A percentile compares a stretch with the other conserved stretches of the same genome.
Conservation (phyloP, 1,140 invertebrate genomes). For the Camponotus floridanus region DNA sequence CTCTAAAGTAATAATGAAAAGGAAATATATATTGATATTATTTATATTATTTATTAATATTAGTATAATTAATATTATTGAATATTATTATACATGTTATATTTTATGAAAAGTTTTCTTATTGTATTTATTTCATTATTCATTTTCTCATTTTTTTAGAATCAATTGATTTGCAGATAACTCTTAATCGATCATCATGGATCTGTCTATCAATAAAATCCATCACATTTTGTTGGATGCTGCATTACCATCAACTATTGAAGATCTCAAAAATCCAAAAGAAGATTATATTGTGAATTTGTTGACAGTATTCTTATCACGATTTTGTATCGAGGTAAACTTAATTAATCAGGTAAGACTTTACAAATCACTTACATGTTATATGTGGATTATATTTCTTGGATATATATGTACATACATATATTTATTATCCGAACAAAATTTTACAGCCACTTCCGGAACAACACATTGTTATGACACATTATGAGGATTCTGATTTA, state of each 20-base stretch:
- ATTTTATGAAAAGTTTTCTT: background rate
- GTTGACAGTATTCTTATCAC: slow-evolving; percentile 71
- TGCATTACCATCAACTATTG: slow-evolving; percentile 70
- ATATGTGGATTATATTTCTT: background rate
- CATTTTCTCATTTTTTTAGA: background rate
- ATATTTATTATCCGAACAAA: background rate
- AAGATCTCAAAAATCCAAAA: slow-evolving; percentile 76
- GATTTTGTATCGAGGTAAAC: slow-evolving; percentile 68
- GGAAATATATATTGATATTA: too few species aligned
- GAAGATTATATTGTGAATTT: slow-evolving; percentile 74
- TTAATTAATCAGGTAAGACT: slow-evolving; percentile 67
- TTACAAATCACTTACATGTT: background rate
- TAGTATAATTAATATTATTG: too few species aligned
- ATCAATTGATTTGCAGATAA: background rate
- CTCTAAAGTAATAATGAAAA: too few species aligned
- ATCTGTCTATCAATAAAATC: slow-evolving; percentile 65
- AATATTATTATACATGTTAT: too few species aligned
- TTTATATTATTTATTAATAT: too few species aligned
- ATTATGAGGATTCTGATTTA: slow-evolving; percentile 66
- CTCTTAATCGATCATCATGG: slow-evolving; percentile 36
- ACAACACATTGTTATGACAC: slow-evolving; percentile 66
- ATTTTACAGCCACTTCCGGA: slow-evolving; percentile 71
- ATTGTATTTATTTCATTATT: background rate
- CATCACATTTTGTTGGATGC: slow-evolving; percentile 70
- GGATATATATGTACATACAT: background rate